Base-by-base conservation (phyloP, 2,113 vertebrate genomes). In the Dromas ardeola region DNA sequence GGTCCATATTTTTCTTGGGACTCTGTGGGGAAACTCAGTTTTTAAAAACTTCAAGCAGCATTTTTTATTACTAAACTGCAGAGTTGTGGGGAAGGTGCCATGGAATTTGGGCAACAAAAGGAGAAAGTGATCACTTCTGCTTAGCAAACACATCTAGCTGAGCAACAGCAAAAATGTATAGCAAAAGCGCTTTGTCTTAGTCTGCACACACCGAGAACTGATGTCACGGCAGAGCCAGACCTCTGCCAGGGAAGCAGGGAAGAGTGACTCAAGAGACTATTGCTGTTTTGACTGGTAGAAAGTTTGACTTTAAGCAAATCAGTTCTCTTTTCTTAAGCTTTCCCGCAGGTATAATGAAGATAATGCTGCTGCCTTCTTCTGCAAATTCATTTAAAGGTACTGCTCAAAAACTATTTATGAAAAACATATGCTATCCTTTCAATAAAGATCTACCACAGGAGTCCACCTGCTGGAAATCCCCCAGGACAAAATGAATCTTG, bases 261-360 rank as follows among this genome's bases (percentile, higher is more conserved):
- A 81, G 88, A 62, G 95, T 70, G 82, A 88, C 92, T 88, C 55
- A 84, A 71, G 88, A 95, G 85, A 36, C 82, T 83, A 47, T 67
- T 92, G 67, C 67, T 88, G 55, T 49, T 96, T 70, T 0, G 1
- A 42, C 67, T 81, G 66, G 49, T 58, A 69, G 76, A 90, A 90
- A 93, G 67, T 66, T 40, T 86, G 81, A 94, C 76, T 97, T 88
- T 10, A 96, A 78, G 92, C 71, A 93, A 91, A 93, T 66, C 72
- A 66, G 45, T 88, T 94, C 67, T 77, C 53, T 95, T 95, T 80
- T 83, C 62, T 67, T 78, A 80, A 97, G 92, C 67, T 83, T 90
- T 96, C 95, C 95, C 63, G 1, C 38, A 78, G 88, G 86, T 95
- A 86, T 88, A 95, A 93, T 90, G 88, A 95, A 90, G 71, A 92